Percentiles rank a stretch among this genome's conserved stretches.
phyloP scores from a whole-genome alignment of 2,113 vertebrate genomes.

The Castor canadensis region DNA sequence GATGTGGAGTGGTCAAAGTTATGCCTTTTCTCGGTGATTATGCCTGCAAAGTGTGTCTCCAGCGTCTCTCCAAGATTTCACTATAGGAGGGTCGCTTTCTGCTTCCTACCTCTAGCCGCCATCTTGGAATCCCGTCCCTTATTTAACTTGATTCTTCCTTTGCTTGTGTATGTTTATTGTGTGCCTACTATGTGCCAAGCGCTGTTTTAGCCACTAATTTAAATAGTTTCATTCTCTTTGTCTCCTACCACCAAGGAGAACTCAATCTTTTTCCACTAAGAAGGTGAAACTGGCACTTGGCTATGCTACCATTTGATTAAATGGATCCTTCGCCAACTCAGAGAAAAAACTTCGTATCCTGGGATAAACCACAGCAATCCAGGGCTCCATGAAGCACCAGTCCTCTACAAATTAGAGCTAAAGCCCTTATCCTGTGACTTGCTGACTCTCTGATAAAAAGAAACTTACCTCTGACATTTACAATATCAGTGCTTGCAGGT shows the following conservation, averaged over 20 bases:
- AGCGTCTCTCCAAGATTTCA: too few species aligned
- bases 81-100: too few species aligned
- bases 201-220: background rate
- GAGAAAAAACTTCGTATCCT: background rate
- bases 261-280: background rate
- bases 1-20: too few species aligned
- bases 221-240: background rate
- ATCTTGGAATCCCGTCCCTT: too few species aligned
- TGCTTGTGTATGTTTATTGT: background rate
- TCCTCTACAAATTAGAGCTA: background rate
- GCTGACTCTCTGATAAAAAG: background rate
- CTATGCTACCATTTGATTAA: background rate
- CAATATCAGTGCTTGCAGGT: background rate
- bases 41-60: too few species aligned
- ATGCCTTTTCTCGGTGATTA: too few species aligned
- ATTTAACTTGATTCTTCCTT: background rate
- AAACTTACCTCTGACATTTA: background rate
- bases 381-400: background rate
- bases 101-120: too few species aligned
- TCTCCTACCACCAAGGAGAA: background rate
- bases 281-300: background rate
- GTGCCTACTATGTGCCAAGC: too few species aligned
- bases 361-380: background rate
- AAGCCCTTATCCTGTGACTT: background rate
- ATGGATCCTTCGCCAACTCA: background rate